A percentile compares a stretch with the other conserved stretches of the same genome.
phyloP scores from a whole-genome alignment of 1,140 invertebrate genomes.

The Ostrea denselamellosa region DNA sequence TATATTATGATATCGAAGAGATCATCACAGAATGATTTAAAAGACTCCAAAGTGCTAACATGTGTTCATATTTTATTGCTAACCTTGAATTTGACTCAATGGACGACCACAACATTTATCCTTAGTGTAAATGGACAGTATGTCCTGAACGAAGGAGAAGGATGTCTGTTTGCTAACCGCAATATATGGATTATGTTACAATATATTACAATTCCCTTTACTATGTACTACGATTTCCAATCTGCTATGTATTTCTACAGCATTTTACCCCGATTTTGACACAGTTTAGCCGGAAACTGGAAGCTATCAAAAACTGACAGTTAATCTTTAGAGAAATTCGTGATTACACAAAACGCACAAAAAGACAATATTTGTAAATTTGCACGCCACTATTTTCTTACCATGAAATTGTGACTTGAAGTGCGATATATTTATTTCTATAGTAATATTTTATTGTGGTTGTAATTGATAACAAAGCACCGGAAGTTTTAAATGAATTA shows the following conservation, averaged over 20 bases:
- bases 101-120: constrained; percentile 15
- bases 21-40: neutral
- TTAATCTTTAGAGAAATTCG: too few relatives aligned
- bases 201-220: neutral
- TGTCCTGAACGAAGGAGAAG: neutral
- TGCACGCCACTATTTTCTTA: too few relatives aligned
- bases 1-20: constrained; percentile 11
- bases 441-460: too few relatives aligned
- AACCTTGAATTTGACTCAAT: neutral
- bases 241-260: constrained; percentile 13
- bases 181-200: neutral
- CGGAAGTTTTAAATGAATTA: too few relatives aligned
- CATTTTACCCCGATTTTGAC: neutral
- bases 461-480: too few relatives aligned
- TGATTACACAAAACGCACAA: too few relatives aligned
- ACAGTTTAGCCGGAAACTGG: neutral
- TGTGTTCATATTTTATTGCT: neutral
- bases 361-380: too few relatives aligned
- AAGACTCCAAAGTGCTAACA: neutral
- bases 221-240: neutral
- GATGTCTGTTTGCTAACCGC: neutral
- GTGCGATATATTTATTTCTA: too few relatives aligned
- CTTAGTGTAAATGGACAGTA: neutral
- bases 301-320: too few relatives aligned
- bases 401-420: too few relatives aligned